A percentile compares a stretch with the other conserved stretches of the same genome.
Conservation (phyloP, 30 jellyfish, hydroid and myxozoan species). For the Turritopsis dohrnii region DNA sequence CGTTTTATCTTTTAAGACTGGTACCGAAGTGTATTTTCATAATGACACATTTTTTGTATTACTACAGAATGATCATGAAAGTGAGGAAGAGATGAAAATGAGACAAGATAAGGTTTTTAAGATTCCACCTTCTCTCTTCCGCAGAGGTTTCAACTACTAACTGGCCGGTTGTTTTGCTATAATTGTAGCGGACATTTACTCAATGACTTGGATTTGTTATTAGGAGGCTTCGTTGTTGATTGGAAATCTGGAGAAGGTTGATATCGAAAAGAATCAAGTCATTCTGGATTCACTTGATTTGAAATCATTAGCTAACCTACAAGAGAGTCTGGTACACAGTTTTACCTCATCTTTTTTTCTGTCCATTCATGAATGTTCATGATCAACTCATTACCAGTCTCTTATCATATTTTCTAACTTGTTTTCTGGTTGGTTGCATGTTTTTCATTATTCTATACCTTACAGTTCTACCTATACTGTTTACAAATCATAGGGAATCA, state of each 20-base stretch:
- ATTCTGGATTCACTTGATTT: slow-evolving; percentile 76
- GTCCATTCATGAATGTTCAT: too few relatives aligned
- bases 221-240: slow-evolving; percentile 49
- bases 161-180: not conserved
- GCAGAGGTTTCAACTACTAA: not conserved
- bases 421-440: too few relatives aligned
- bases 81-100: not conserved
- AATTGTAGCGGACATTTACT: not conserved
- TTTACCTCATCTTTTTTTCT: not conserved
- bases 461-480: too few relatives aligned
- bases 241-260: slow-evolving; percentile 65
- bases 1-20: not conserved
- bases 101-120: slow-evolving; percentile 9
- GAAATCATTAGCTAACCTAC: slow-evolving; percentile 80
- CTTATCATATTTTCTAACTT: too few relatives aligned
- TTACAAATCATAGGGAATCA: too few relatives aligned
- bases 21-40: not conserved
- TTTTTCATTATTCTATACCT: too few relatives aligned
- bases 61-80: slow-evolving; percentile 17
- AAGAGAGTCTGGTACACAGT: slow-evolving; percentile 64
- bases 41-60: not conserved
- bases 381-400: not conserved
- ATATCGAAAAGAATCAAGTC: slow-evolving; percentile 74
- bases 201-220: not conserved
- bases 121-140: not conserved